These are phyloP conservation scores for Axinella damicornis DNA, from an alignment of 37 sponge, comb jelly and placozoan species.

Conservation along the genomic window DNA sequence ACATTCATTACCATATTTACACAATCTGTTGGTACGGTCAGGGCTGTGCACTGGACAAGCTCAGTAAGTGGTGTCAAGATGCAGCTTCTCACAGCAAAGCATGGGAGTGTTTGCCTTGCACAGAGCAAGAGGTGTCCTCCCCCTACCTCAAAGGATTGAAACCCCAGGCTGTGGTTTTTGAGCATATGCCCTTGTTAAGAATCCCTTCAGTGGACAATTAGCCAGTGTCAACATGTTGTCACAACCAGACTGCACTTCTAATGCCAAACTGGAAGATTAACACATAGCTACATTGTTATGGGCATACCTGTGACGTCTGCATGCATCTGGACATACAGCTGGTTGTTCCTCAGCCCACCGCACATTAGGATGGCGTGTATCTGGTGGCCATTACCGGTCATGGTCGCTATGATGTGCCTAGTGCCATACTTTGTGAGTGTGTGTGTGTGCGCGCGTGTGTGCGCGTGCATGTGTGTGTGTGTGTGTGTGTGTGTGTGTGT, in stretches of 20 bases:
- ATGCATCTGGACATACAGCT: constrained; percentile 60
- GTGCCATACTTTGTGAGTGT: constrained; percentile 62
- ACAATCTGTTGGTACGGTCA: too few species aligned
- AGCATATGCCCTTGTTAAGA: neutral
- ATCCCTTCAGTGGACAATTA: neutral
- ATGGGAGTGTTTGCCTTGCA: too few species aligned
- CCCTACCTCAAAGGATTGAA: too few species aligned
- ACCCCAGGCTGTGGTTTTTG: too few species aligned
- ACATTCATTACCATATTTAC: too few species aligned
- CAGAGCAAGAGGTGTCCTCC: too few species aligned
- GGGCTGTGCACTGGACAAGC: too few species aligned
- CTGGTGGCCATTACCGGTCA: constrained; percentile 54
- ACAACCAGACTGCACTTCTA: neutral
- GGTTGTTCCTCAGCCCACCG: constrained; percentile 71
- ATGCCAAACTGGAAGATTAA: neutral
- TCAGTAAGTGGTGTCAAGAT: too few species aligned
- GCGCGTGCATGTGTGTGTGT: neutral
- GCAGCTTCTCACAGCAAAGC: too few species aligned
- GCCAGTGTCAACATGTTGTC: neutral
- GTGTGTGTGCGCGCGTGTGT: constrained; percentile 26
- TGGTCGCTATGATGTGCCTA: constrained; percentile 66
- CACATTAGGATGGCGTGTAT: constrained; percentile 61
- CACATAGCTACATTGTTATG: neutral
- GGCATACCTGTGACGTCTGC: constrained; percentile 77
- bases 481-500: constrained; percentile 21